Percentiles rank a stretch among this genome's conserved stretches.
These are phyloP conservation scores for Erythrolamprus reginae DNA, from an alignment of 2,113 vertebrate species.

Conservation along the genomic window DNA sequence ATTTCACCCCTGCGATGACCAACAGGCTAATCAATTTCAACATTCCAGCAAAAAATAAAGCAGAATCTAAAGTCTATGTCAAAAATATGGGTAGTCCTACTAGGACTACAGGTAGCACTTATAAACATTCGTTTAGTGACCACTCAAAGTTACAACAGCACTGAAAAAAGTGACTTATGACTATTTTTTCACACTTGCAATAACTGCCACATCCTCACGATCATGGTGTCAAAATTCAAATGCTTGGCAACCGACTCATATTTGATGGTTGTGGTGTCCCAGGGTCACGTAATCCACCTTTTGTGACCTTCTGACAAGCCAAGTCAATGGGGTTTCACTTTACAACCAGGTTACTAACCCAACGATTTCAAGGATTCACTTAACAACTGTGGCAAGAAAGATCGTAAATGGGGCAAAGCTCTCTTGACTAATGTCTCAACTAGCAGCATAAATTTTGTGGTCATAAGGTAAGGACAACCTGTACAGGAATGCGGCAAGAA, in stretches of 20 bases:
- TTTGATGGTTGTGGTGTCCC: neutral
- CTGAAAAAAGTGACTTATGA: neutral
- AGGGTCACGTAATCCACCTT: neutral
- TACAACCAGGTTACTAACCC: neutral
- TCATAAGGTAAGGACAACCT: neutral
- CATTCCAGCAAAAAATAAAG: neutral
- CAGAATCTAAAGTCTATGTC: neutral
- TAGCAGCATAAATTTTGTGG: neutral
- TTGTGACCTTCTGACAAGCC: neutral
- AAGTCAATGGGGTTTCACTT: neutral
- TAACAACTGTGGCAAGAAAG: neutral
- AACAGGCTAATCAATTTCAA: neutral
- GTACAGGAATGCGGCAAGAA: neutral
- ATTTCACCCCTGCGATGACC: too few relatives aligned
- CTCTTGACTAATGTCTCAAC: neutral
- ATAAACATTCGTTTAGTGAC: neutral
- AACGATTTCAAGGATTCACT: neutral
- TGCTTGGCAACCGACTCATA: neutral
- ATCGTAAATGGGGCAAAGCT: neutral
- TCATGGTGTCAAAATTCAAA: neutral
- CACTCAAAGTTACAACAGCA: neutral
- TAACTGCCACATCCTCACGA: neutral
- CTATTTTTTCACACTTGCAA: neutral
- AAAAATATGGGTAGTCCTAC: neutral
- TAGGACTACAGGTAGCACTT: neutral